phyloP scores from a whole-genome alignment of 1,140 invertebrate species.

The Epicauta chinensis region DNA sequence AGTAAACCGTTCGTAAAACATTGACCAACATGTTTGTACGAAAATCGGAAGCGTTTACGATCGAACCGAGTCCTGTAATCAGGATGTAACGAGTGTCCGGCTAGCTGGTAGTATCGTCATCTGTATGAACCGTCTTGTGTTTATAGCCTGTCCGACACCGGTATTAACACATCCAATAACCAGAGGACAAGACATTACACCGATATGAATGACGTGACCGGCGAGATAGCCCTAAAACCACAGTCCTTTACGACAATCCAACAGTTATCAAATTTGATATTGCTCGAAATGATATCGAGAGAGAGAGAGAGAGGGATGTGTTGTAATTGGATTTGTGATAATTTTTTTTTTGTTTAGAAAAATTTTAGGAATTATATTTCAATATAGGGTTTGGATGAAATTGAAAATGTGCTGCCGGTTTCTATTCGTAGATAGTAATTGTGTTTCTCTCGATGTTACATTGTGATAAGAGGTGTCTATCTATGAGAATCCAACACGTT shows the following conservation, averaged over 20 bases:
- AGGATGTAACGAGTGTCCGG: conserved; percentile 40
- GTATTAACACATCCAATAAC: conserved; percentile 45
- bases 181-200: conserved; percentile 40
- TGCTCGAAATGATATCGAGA: no score
- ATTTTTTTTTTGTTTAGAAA: no score
- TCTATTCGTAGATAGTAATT: no score
- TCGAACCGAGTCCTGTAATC: conserved; percentile 33
- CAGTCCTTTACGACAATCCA: conserved; percentile 12
- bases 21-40: conserved; percentile 7
- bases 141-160: conserved; percentile 40
- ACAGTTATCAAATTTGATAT: no score
- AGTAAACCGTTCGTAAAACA: no score
- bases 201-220: conserved; percentile 45
- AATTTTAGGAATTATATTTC: no score
- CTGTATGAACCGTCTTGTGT: conserved; percentile 39
- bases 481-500: conserved; percentile 11
- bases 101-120: conserved; percentile 27
- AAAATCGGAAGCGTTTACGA: conserved; percentile 32
- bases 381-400: no score
- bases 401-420: no score
- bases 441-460: not conserved
- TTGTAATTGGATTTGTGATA: no score
- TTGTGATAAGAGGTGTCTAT: conserved; percentile 15
- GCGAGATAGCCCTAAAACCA: conserved; percentile 4
- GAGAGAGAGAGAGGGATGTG: no score